Percentiles rank a stretch among this genome's conserved stretches.
Conservation (phyloP, 2,113 vertebrate species). For the Anarhynchus alexandrinus region DNA sequence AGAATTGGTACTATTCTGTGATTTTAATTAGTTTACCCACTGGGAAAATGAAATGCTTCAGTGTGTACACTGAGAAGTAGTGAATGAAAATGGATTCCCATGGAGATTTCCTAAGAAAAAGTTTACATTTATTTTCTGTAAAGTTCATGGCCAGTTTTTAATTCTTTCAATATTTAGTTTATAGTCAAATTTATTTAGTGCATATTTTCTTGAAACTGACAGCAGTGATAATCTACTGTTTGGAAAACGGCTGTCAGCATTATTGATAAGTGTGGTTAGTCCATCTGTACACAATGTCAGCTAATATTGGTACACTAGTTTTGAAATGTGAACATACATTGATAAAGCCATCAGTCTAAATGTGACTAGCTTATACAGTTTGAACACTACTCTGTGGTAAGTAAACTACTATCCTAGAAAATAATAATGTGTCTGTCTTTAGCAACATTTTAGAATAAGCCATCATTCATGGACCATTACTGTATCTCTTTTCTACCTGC, state of each 20-base stretch:
- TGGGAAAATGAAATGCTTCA: background rate
- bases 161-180: background rate
- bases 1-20: background rate
- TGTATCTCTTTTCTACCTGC: background rate
- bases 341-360: background rate
- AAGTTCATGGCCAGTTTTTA: background rate
- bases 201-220: background rate
- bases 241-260: background rate
- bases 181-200: background rate
- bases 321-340: background rate
- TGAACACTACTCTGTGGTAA: background rate
- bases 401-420: background rate
- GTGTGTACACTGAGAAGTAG: background rate
- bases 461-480: background rate
- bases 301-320: background rate
- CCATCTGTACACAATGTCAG: background rate
- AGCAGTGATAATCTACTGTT: background rate
- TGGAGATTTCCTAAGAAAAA: background rate
- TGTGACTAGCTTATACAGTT: background rate
- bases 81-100: background rate
- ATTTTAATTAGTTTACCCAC: background rate
- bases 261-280: background rate
- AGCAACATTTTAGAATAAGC: background rate
- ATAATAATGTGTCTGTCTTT: background rate
- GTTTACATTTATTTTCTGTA: background rate